A percentile compares a stretch with the other conserved stretches of the same genome.
phyloP scores from a whole-genome alignment of 2,888 invertebrate species.

The Xylocampa areola region DNA sequence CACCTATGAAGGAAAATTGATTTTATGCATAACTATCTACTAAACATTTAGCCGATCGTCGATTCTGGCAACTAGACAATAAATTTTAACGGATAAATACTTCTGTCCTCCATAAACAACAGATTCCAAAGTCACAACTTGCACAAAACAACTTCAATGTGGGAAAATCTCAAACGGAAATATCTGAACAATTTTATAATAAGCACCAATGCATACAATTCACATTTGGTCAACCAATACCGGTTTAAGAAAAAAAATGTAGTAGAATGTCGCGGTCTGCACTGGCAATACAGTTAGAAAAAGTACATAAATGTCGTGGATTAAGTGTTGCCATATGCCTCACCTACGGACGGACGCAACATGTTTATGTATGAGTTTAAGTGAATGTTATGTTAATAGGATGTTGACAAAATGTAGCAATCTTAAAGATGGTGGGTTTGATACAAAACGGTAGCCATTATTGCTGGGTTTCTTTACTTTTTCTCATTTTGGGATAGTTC shows the following conservation, averaged over 20 bases:
- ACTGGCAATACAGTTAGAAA: constrained; percentile 58
- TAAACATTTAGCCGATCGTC: no score
- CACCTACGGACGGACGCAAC: constrained; percentile 49
- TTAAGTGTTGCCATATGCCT: constrained; percentile 53
- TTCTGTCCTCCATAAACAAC: constrained; percentile 23
- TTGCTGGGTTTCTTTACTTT: no score
- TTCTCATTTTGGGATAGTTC: no score
- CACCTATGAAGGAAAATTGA: no score
- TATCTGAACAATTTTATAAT: constrained; percentile 49
- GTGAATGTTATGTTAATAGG: constrained; percentile 57
- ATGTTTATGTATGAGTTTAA: constrained; percentile 47
- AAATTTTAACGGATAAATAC: neutral
- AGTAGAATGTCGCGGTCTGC: constrained; percentile 56
- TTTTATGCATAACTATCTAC: no score
- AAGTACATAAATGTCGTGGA: constrained; percentile 54
- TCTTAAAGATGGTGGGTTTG: constrained; percentile 36
- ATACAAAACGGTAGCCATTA: constrained; percentile 14
- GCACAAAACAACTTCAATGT: constrained; percentile 40
- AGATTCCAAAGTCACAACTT: constrained; percentile 22
- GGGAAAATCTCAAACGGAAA: constrained; percentile 39
- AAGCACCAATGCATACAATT: constrained; percentile 40
- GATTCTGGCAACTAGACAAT: no score
- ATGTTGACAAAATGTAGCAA: constrained; percentile 46
- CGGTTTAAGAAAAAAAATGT: constrained; percentile 55
- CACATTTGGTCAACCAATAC: constrained; percentile 36